Evolutionary conservation across 2,797 vertebrate genomes (phyloP), one percentile per base, ranked within the genome.

Genomic region (Urosaurus nigricauda): DNA sequence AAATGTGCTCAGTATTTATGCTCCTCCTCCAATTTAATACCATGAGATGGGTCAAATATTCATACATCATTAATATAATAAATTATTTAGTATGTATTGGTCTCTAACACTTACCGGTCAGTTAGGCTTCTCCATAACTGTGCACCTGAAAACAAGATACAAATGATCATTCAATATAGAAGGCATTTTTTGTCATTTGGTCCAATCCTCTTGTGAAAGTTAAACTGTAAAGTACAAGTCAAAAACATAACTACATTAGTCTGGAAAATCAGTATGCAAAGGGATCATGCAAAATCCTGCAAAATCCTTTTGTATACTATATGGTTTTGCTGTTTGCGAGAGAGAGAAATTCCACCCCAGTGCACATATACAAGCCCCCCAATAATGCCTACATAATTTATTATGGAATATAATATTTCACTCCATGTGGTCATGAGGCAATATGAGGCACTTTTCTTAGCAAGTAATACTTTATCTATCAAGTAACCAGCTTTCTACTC

Each of bases 71-170:
- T 4, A 11, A 58, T 4, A 9, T 12, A 65, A 4, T 37, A 85
- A 88, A 91, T 88, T 80, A 11, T 86, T 63, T 78, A 37, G n/a
- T 13, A 74, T 29, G 16, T 65, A 5, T 51, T 35, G 84, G 24
- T 79, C 17, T 35, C 1, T 17, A 86, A 24, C 35, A 95, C 98
- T 88, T 98, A 99, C 98, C 98, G 98, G 95, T 96, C 94, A 58
- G 96, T 97, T 96, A 98, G 97, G 95, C 97, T 97, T 95, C 95
- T 95, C 98, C 98, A 98, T 85, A 98, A 87, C 88, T 94, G 96
- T 0, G 96, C 96, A 96, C 98, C 98, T 99, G 96, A 87, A 96
- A 96, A 60, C 83, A 90, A 88, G 8, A 92, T 86, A 95, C 78
- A 43, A 85, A 0, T 21, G 37, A 92, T 94, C 77, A 89, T 85